Evolutionary conservation across 2,888 invertebrate genomes (phyloP), one percentile per base, ranked within the genome.

Genomic region (Hydriomena furcata): DNA sequence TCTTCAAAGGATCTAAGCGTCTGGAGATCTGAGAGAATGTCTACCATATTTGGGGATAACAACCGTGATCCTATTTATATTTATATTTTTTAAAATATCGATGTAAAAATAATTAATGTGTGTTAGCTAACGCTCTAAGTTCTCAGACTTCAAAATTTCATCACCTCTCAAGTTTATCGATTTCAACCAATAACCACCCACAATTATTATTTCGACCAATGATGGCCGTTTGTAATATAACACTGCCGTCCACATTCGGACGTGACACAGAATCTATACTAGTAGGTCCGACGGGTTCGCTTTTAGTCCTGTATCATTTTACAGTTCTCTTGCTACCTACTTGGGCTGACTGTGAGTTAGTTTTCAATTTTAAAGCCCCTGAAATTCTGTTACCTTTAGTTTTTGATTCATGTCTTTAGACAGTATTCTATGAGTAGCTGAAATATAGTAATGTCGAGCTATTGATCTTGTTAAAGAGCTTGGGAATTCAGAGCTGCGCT

Each of bases 231-330:
- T 65, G 79, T 70, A 73, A 79, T 50, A 46, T 42, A 61, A 78
- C 64, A 68, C 64, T 42, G 71, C 76, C 75, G 73, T 76, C 79
- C 72, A 66, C 70, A 77, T 80, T 78, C 66, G 37, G 23, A 73
- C 32, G 28, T 11, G 24, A 7, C 38, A 35, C 35, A 45, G 40
- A 51, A 25, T 51, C 32, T 30, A 34, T 23, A 25, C 24, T 21
- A 38, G 38, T 40, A 13, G n/a, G 7, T 12, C 17, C 11, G 73
- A 73, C 75, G 74, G 73, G 37, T 71, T 72, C 72, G 82, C 86
- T 85, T 84, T 87, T 85, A 87, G 85, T 69, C 57, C 63, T 64
- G 73, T 75, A 62, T 86, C 73, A 54, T 34, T 42, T 86, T 80
- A 69, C 86, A 52, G 43, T 35, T 52, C 60, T 74, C 63, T 41